Evolutionary conservation across 2,888 invertebrate species (phyloP).

Genomic region (Dynastes hyllus): DNA sequence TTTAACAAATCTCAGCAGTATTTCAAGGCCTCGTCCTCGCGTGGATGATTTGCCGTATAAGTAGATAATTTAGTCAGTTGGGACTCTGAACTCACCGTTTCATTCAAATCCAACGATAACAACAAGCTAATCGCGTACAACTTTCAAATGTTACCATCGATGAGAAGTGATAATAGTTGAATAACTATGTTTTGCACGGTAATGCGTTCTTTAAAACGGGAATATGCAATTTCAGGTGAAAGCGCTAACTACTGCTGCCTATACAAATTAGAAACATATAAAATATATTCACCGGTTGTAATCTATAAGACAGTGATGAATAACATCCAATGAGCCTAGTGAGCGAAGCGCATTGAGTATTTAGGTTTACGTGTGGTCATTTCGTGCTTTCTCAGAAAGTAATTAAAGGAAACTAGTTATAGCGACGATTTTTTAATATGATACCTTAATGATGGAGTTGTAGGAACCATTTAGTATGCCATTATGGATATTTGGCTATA

Average conservation of each 20-base stretch:
- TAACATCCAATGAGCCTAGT: neutral
- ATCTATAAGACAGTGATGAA: neutral
- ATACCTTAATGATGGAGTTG: too few species aligned
- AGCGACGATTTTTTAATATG: too few species aligned
- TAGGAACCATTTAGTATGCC: too few species aligned
- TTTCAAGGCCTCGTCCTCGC: neutral
- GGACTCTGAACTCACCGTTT: slow-evolving; percentile 8
- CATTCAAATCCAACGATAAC: slow-evolving; percentile 5
- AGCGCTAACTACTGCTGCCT: neutral
- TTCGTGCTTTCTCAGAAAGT: too few species aligned
- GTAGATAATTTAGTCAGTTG: too few species aligned
- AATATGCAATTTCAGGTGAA: slow-evolving; percentile 16
- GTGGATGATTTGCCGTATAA: neutral
- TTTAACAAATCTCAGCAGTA: neutral
- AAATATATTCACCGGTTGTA: neutral
- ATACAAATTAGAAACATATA: slow-evolving; percentile 13
- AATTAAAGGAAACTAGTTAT: too few species aligned
- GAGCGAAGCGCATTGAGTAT: neutral
- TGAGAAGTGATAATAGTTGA: neutral
- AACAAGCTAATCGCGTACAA: slow-evolving; percentile 12
- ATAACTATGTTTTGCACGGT: slow-evolving; percentile 7
- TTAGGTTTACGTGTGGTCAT: too few species aligned
- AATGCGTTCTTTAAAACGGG: neutral
- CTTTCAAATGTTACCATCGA: slow-evolving; percentile 8
- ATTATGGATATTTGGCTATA: too few species aligned